Evolutionary conservation across 2,797 vertebrate genomes (phyloP).

Genomic region (Oreochromis mossambicus): DNA sequence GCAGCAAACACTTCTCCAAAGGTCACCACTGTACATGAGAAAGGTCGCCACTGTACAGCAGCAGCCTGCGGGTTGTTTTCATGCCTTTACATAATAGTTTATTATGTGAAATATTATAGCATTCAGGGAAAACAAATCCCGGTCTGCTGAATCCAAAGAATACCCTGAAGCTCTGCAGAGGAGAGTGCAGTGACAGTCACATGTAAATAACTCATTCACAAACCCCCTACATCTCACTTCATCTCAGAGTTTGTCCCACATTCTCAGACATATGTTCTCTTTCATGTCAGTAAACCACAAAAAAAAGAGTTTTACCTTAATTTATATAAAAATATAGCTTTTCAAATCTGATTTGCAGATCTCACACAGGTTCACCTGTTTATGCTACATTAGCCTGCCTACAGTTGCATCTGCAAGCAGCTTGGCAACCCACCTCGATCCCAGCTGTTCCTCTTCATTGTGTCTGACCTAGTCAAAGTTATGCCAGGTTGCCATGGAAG

Average conservation of each 20-base stretch:
- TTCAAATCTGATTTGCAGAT: background rate
- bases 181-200: background rate
- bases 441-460: background rate
- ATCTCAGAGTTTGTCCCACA: background rate
- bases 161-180: background rate
- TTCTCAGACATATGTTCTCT: background rate
- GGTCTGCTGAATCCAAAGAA: background rate
- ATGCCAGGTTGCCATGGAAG: too few species aligned
- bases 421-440: background rate
- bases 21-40: background rate
- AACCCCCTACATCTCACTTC: background rate
- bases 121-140: background rate
- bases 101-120: background rate
- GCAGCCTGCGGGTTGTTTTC: constrained; percentile 3
- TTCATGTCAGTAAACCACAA: background rate
- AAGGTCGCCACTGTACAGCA: background rate
- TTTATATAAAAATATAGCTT: background rate
- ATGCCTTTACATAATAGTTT: background rate
- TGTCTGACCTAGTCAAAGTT: background rate
- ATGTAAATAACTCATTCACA: background rate
- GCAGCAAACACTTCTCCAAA: constrained; percentile 6
- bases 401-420: background rate
- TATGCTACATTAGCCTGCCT: background rate
- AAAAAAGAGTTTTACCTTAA: background rate
- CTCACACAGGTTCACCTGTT: background rate